Evolutionary conservation across 2,888 invertebrate genomes (phyloP), one percentile per base, ranked within the genome.

Genomic region (Mayetiola destructor): DNA sequence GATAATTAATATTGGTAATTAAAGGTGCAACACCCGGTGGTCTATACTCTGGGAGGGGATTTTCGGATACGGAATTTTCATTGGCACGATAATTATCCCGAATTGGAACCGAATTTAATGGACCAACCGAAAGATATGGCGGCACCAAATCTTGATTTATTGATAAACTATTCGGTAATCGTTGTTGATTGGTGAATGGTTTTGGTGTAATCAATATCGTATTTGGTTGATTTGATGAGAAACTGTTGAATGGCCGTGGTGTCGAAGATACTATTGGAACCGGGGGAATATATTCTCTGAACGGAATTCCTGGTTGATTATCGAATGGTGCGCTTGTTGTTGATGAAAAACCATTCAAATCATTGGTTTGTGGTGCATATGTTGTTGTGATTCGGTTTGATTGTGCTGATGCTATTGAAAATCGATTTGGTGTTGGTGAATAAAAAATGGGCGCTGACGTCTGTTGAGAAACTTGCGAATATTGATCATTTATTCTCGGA

Each of bases 51-150:
- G 16, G n/a, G 23, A 27, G 48, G 4, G 48, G 48, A 48, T 10
- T 23, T 4, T 42, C 23, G n/a, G n/a, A n/a, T 23, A 42, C 23
- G 12, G 23, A 42, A 42, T 42, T 42, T 2, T 2, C 23, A 23
- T 42, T 42, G 2, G 4, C 42, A 8, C 42, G 42, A 8, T 23
- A 23, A 16, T 6, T 37, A 10, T 37, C 4, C 10, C 10, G 16
- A 23, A 12, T 29, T 23, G 14, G 52, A 14, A n/a, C 10, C 16
- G 29, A 30, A 29, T 30, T 30, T 12, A 29, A 6, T 16, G 53
- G 53, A 18, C 53, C 53, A 32, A 29, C 53, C 23, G 48, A 16
- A 37, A 55, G n/a, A 37, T 37, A 37, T 37, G 55, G 55, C 8
- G 55, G 55, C n/a, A 55, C 21, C 1, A 55, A 18, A 27, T 55